Evolutionary conservation across 2,113 vertebrate species (phyloP).

Genomic region (Marcusenius ussheri): DNA sequence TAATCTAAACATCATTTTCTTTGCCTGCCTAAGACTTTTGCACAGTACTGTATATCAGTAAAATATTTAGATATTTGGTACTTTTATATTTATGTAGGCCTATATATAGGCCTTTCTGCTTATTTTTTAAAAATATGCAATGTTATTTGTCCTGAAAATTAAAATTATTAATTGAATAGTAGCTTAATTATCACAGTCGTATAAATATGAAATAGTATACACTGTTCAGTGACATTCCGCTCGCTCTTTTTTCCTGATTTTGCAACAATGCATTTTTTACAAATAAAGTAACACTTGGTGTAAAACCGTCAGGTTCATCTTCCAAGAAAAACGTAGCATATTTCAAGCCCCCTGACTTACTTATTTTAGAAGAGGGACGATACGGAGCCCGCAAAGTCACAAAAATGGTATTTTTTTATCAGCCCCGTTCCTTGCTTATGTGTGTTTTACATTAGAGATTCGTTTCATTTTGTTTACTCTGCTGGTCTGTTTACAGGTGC

Average conservation of each 20-base stretch:
- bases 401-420: background rate
- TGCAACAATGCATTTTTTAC: background rate
- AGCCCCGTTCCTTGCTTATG: background rate
- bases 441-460: background rate
- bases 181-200: background rate
- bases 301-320: background rate
- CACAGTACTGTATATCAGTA: background rate
- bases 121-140: background rate
- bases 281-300: background rate
- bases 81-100: background rate
- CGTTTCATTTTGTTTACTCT: background rate
- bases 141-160: background rate
- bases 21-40: no score
- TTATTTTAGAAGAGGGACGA: background rate
- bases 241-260: background rate
- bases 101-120: background rate
- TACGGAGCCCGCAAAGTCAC: background rate
- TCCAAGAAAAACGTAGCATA: background rate
- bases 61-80: background rate
- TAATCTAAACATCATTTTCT: no score
- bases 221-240: background rate
- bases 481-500: conserved; percentile 31
- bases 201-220: background rate
- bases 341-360: background rate
- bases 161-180: background rate